Percentiles rank a stretch among this genome's conserved stretches.
phyloP scores from a whole-genome alignment of 1,140 invertebrate genomes.

The Cydia pomonella region DNA sequence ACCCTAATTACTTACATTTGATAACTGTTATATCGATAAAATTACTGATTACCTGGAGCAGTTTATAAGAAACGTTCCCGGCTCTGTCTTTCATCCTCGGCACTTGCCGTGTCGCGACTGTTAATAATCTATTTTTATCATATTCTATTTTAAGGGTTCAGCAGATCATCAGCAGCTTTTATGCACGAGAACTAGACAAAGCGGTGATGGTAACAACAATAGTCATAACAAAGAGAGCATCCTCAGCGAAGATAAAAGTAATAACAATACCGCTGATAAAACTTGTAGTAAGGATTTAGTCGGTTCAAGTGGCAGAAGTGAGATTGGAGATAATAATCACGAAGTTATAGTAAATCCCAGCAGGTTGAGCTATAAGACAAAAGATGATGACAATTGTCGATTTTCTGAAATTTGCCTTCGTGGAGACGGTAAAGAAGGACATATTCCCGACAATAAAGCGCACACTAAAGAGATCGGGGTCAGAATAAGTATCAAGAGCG shows the following conservation, averaged over 20 bases:
- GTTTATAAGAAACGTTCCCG: too few relatives aligned
- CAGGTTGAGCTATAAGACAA: neutral
- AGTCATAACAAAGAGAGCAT: neutral
- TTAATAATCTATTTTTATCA: too few relatives aligned
- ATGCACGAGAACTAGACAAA: neutral
- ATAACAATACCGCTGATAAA: neutral
- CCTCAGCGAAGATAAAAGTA: neutral
- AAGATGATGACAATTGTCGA: too few relatives aligned
- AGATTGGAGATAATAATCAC: neutral
- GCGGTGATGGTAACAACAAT: neutral
- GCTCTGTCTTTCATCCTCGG: too few relatives aligned
- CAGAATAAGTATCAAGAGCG: neutral
- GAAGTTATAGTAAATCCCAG: slow-evolving; percentile 1
- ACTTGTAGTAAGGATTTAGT: neutral
- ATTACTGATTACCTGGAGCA: too few relatives aligned
- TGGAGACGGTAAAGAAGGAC: neutral
- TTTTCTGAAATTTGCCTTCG: neutral
- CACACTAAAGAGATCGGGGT: neutral
- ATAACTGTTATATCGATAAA: too few relatives aligned
- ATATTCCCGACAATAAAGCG: neutral
- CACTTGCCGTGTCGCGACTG: too few relatives aligned
- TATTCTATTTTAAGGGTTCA: neutral
- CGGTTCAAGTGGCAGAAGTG: neutral
- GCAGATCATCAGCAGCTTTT: neutral
- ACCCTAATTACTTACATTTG: too few relatives aligned